phyloP scores from a whole-genome alignment of 2,113 vertebrate species.

The Strix uralensis region DNA sequence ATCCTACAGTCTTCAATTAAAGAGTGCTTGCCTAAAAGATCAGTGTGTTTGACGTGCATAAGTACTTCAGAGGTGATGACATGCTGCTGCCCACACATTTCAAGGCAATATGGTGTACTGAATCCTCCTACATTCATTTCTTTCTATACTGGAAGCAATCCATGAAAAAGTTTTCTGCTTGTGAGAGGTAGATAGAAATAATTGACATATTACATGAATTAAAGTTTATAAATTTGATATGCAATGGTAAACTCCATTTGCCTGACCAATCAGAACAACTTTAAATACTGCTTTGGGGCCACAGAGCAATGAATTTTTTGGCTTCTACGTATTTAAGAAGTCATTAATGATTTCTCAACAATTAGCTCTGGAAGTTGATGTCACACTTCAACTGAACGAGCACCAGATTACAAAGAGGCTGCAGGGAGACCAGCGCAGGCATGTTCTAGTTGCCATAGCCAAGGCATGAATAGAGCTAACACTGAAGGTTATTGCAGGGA shows the following conservation, averaged over 20 bases:
- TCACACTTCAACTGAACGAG: not conserved
- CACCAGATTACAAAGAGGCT: not conserved
- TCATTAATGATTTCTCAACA: not conserved
- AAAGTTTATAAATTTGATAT: not conserved
- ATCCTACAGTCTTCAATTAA: not conserved
- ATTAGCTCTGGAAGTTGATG: not conserved
- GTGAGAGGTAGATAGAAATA: not conserved
- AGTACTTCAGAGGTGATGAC: not conserved
- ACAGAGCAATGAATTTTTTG: not conserved
- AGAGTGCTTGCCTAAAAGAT: not conserved
- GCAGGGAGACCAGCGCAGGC: rapidly evolving
- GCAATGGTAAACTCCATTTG: not conserved
- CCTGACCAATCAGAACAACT: not conserved
- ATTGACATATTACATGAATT: not conserved
- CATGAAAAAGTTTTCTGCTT: not conserved
- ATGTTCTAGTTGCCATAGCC: not conserved
- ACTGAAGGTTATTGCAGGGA: rapidly evolving
- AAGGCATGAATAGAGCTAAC: not conserved
- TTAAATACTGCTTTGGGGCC: not conserved
- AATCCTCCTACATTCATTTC: not conserved
- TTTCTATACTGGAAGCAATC: not conserved
- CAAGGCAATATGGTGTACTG: not conserved
- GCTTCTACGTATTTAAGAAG: not conserved
- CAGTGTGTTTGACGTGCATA: not conserved
- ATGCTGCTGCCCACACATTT: not conserved